Percentiles rank a stretch among this genome's conserved stretches.
These are phyloP conservation scores for Crotophaga sulcirostris DNA, from an alignment of 2,113 vertebrate genomes.

Conservation along the genomic window DNA sequence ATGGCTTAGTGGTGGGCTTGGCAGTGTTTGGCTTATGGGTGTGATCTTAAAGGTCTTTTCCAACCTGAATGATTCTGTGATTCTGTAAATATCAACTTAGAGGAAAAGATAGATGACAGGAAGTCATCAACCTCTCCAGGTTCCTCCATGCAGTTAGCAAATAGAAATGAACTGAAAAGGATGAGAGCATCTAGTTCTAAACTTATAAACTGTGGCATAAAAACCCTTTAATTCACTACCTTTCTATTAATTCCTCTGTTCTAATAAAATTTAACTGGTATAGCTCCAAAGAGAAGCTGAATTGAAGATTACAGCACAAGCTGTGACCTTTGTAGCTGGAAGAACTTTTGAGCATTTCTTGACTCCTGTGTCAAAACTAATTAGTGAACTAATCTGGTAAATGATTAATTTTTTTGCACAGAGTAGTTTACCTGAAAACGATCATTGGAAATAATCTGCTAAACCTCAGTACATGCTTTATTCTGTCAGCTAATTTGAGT, in stretches of 20 bases:
- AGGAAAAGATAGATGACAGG: background rate
- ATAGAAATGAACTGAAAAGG: background rate
- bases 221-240: background rate
- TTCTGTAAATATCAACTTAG: background rate
- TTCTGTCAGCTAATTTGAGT: background rate
- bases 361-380: background rate
- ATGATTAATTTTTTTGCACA: background rate
- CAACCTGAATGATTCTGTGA: no score
- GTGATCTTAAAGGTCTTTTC: no score
- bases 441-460: background rate
- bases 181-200: background rate
- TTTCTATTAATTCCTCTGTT: background rate
- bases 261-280: background rate
- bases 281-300: accelerated
- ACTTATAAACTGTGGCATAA: background rate
- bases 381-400: background rate
- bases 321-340: background rate
- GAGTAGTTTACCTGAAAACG: background rate
- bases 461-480: background rate
- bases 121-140: background rate
- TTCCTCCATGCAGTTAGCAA: background rate
- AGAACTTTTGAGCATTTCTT: background rate
- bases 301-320: background rate
- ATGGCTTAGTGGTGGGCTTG: no score
- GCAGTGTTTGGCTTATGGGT: no score